Evolutionary conservation across 2,888 invertebrate species (phyloP), one percentile per base, ranked within the genome.

Genomic region (Platynereis dumerilii): DNA sequence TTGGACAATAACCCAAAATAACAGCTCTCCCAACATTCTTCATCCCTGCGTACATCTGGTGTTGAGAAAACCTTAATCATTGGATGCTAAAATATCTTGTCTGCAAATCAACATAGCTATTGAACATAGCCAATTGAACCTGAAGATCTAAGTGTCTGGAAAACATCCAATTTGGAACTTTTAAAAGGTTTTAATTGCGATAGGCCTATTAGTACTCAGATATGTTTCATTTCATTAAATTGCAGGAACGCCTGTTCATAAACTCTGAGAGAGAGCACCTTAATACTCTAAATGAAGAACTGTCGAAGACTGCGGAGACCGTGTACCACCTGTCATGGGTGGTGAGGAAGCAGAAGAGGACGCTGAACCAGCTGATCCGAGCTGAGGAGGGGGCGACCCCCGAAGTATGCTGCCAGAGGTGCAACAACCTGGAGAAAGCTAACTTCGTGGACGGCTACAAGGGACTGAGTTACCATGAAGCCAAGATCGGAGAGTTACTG

Each of bases 221-320:
- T n/a, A n/a, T n/a, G n/a, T n/a, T n/a, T n/a, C n/a, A n/a, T n/a
- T n/a, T n/a, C n/a, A n/a, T n/a, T n/a, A n/a, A 12, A 34, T 34
- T 34, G 65, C 90, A 92, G 81, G 96, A 96, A 84, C 90, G 92
- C 76, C 87, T 96, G 64, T 94, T 94, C 82, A 91, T 94, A 63
- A 89, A 89, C 74, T 91, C 92, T 2, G 96, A 96, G 83, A 90
- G 92, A 82, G 89, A 91, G 78, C 90, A 92, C 82, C 74, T 86
- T 39, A 83, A 83, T 59, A 71, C 71, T 22, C 75, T 86, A 22
- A 83, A 83, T 74, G 81, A 82, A 64, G 79, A 81, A 66, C 83
- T 85, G 39, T 73, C 72, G 17, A 73, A 71, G 65, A 85, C 87
- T 59, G 88, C 88, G 0, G 88, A 88, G 69, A 85, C 87, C 66